phyloP scores from a whole-genome alignment of 2,113 vertebrate genomes.

The Bungarus multicinctus region DNA sequence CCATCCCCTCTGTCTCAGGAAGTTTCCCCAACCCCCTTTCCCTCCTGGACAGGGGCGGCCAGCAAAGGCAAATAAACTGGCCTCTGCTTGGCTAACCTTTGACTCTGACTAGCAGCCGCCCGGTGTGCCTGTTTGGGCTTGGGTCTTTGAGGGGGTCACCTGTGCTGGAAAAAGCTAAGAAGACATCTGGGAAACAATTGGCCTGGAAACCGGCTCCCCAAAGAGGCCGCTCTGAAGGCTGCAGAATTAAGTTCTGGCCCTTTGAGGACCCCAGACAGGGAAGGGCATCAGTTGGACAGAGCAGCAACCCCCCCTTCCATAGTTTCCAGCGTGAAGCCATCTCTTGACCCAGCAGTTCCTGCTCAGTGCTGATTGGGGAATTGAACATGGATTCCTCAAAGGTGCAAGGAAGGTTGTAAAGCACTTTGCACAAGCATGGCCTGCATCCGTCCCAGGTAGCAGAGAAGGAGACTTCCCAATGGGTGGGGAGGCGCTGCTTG shows the following conservation, averaged over 20 bases:
- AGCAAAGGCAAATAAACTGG: not conserved
- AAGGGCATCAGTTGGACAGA: not conserved
- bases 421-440: not conserved
- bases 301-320: not conserved
- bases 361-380: not conserved
- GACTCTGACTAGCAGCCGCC: not conserved
- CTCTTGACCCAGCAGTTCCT: not conserved
- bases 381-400: not conserved
- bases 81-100: conserved; percentile 14
- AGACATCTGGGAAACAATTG: not conserved
- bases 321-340: not conserved
- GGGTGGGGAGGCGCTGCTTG: not conserved
- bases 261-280: not conserved
- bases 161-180: not conserved
- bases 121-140: not conserved
- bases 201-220: not conserved
- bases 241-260: not conserved
- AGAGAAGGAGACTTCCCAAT: not conserved
- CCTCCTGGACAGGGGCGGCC: not conserved
- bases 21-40: not conserved
- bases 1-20: not conserved
- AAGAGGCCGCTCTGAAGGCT: not conserved
- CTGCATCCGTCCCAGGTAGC: not conserved
- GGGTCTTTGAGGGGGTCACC: not conserved
- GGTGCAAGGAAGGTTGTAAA: not conserved